Evolutionary conservation across 2,113 vertebrate species (phyloP).

Genomic region (Sorex fumeus): DNA sequence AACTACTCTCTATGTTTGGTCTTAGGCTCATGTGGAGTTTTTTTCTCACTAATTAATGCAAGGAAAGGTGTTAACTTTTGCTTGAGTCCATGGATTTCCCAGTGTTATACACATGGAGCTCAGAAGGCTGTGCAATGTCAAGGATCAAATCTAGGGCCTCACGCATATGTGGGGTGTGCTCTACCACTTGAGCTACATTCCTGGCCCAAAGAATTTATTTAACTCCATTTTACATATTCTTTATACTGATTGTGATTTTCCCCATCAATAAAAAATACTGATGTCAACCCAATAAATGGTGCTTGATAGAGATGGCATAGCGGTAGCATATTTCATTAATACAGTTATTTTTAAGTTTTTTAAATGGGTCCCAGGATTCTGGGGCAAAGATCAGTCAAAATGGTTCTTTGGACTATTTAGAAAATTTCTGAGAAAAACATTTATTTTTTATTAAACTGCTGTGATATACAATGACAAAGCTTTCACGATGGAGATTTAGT

Average conservation of each 20-base stretch:
- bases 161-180: too few relatives aligned
- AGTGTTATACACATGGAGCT: too few relatives aligned
- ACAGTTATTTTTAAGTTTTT: not conserved
- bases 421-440: not conserved
- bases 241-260: not conserved
- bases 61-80: not conserved
- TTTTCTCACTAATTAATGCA: conserved; percentile 2
- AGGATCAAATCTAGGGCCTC: too few relatives aligned
- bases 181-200: too few relatives aligned
- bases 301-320: not conserved
- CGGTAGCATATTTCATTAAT: not conserved
- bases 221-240: not conserved
- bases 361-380: not conserved
- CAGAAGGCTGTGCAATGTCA: too few relatives aligned
- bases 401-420: not conserved
- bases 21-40: not conserved
- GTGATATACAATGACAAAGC: too few relatives aligned
- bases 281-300: not conserved
- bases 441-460: too few relatives aligned
- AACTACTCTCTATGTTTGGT: not conserved
- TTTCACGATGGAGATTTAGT: too few relatives aligned
- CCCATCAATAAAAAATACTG: not conserved
- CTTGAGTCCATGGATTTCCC: too few relatives aligned
- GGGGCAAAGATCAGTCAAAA: not conserved
- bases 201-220: too few relatives aligned